Base-by-base conservation (phyloP, 2,888 invertebrate genomes). In the Epistrophe grossulariae region DNA sequence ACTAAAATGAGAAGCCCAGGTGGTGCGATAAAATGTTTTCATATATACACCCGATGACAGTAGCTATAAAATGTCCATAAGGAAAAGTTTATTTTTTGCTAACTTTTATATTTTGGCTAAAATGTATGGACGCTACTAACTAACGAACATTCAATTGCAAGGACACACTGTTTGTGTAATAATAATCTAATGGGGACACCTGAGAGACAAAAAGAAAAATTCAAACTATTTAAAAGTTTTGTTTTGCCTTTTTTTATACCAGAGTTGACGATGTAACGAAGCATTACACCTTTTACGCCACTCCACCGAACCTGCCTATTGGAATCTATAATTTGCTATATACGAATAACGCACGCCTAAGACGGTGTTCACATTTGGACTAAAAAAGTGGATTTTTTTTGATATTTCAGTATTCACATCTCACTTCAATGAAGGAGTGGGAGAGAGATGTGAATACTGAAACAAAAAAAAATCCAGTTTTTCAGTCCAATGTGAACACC, bases 1-100 rank as follows among this genome's bases (percentile, higher is more conserved):
- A 80, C 60, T 59, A 62, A 43, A 70, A 73, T 48, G 73, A 70
- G 70, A 52, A 74, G 55, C 57, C 45, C 87, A 87, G 79, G 87
- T 79, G 83, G 43, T 59, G 60, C 50, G 59, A 70, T 82, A 68
- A 81, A 77, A 62, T 68, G 40, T 48, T 8, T 38, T 71, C 28
- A 24, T 24, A 24, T 24, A 59, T 35, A 78, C 40, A 17, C 19
- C 15, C 40, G 17, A 62, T 43, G 17, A 57, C 40, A 28, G 28
- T 19, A 50, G 17, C 24, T 48, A 80, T 48, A 68, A 76, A 76
- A 28, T 74, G 80, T 64, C 48, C 4, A 38, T 11, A n/a, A 71
- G 50, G 43, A 57, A 66, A 45, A 59, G 66, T 57, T 28, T 28
- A 28, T 52, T 28, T 38, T 9, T 40, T 40, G 13, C 3, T 5